phyloP scores from a whole-genome alignment of 2,888 invertebrate genomes.

The Meiosimyza decipiens region DNA sequence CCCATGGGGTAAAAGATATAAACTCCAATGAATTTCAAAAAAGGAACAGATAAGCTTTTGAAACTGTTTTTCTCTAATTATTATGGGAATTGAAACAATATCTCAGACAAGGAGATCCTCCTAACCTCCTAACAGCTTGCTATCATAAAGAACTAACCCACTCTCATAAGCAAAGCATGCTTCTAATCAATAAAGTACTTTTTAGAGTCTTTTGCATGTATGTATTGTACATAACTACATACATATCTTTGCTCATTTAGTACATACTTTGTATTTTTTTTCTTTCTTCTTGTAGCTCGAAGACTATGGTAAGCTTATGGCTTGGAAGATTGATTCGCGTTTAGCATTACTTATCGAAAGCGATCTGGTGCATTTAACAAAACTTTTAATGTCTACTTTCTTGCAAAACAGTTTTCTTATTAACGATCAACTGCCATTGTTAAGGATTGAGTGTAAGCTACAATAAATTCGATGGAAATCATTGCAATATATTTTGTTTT shows the following conservation, averaged over 20 bases:
- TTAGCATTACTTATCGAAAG: slow-evolving; percentile 82
- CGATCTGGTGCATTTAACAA: slow-evolving; percentile 79
- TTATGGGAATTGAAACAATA: too few relatives aligned
- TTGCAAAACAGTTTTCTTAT: slow-evolving; percentile 78
- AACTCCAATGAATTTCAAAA: too few relatives aligned
- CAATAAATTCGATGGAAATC: slow-evolving; percentile 21
- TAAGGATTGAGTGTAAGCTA: slow-evolving; percentile 79
- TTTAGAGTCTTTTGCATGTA: neutral
- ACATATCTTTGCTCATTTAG: neutral
- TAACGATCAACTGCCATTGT: slow-evolving; percentile 80
- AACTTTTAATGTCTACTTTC: slow-evolving; percentile 76
- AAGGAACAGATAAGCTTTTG: too few relatives aligned
- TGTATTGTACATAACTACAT: neutral
- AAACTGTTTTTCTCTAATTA: too few relatives aligned
- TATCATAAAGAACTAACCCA: too few relatives aligned
- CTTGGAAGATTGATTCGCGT: slow-evolving; percentile 82
- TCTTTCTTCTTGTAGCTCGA: slow-evolving; percentile 72
- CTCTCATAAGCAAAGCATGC: neutral
- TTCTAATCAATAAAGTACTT: neutral
- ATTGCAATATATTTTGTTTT: slow-evolving; percentile 16
- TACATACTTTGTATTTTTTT: neutral
- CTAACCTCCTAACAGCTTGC: too few relatives aligned
- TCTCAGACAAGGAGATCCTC: too few relatives aligned
- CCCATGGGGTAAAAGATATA: too few relatives aligned
- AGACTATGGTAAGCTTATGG: slow-evolving; percentile 80